Base-by-base conservation (phyloP, 2,797 vertebrate species). In the Crenichthys baileyi region DNA sequence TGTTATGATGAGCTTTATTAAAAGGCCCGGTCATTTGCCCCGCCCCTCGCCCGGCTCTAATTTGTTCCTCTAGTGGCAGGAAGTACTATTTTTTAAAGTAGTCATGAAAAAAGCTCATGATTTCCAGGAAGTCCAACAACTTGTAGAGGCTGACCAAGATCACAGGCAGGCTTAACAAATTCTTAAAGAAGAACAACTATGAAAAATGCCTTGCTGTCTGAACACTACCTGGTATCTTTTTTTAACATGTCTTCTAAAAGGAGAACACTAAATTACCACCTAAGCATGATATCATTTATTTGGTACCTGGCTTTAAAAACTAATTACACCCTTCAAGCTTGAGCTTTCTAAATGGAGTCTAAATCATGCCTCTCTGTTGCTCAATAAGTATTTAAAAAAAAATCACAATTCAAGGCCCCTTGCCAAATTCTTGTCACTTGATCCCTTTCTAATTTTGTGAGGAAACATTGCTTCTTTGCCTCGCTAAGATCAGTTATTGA, bases 161-260 rank as follows among this genome's bases (percentile, higher is more conserved):
- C 39, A 74, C 61, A 67, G 63, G 8, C 3, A 22, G 11, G 31
- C 8, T 22, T 41, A 41, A 67, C 1, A 24, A 67, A 41, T 18
- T 22, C 12, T 26, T 7, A 58, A 36, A 44, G 12, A 56, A 53
- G 0, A 6, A 16, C 3, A 77, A 65, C 73, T 60, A 48, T 26
- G 6, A 4, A 71, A 31, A 73, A 77, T 26, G 41, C 46, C 60
- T 48, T 16, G 73, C 20, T 53, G 0, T 70, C 26, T 70, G 22
- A 51, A 36, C 24, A 53, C 18, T 15, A 56, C 48, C 31, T 70
- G 7, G 29, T 70, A 41, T 71, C 76, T 72, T 13, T 68, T 83
- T 72, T 87, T 82, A 77, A 31, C 22, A 31, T 81, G 74, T 36
- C 73, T 73, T 82, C 73, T 73, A 8, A 16, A 12, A 70, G 24